A percentile compares a stretch with the other conserved stretches of the same genome.
Conservation (phyloP, 92 coral and sea anemone species). For the Siderastrea radians region DNA sequence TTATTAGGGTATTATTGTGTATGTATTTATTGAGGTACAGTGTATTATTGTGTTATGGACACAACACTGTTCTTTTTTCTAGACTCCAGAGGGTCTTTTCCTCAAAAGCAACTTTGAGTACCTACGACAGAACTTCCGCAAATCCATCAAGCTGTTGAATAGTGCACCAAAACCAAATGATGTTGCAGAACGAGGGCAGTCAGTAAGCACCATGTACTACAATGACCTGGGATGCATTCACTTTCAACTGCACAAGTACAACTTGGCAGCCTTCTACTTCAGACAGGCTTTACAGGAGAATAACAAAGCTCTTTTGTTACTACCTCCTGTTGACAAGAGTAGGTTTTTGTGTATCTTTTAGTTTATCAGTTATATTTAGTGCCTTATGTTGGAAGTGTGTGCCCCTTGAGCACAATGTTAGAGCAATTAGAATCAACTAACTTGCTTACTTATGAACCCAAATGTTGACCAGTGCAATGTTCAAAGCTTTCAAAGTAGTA, state of each 20-base stretch:
- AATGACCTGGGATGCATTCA: slow-evolving; percentile 97
- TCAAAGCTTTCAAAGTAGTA: too few species aligned
- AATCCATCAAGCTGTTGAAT: slow-evolving; percentile 94
- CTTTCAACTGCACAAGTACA: slow-evolving; percentile 96
- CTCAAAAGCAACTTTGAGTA: slow-evolving; percentile 97
- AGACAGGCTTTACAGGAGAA: slow-evolving; percentile 95
- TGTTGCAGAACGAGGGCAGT: slow-evolving; percentile 81
- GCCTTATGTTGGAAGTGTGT: too few species aligned
- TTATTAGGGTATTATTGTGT: too few species aligned
- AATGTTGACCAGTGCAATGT: too few species aligned
- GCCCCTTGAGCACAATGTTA: too few species aligned
- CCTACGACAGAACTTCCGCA: slow-evolving; percentile 95
- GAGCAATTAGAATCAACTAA: too few species aligned
- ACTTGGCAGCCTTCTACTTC: slow-evolving; percentile 95
- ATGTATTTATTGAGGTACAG: too few species aligned
- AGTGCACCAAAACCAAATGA: slow-evolving; percentile 90
- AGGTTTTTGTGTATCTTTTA: slow-evolving; percentile 23
- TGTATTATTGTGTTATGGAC: neutral
- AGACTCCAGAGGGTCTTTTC: slow-evolving; percentile 92
- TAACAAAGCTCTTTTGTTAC: slow-evolving; percentile 80
- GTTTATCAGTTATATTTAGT: too few species aligned
- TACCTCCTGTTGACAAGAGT: slow-evolving; percentile 90
- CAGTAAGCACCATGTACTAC: slow-evolving; percentile 94
- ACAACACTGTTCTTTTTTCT: neutral
- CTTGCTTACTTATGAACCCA: too few species aligned